Conservation (phyloP, 2,113 vertebrate species). For the Tor tambroides region DNA sequence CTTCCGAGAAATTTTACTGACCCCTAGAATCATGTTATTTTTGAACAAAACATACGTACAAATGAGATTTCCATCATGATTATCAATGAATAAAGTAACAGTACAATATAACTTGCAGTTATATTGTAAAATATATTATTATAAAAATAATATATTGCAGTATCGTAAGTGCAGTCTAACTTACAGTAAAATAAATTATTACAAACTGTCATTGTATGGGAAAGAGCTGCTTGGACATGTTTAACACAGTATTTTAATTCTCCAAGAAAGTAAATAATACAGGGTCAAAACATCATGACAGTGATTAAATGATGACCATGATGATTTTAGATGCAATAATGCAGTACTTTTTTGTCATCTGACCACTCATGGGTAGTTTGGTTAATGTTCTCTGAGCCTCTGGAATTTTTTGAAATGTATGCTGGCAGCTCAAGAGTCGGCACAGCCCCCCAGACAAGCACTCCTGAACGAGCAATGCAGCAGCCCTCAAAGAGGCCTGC, state of each 20-base stretch:
- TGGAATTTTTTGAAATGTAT: background rate
- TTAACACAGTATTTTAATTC: background rate
- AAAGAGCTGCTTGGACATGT: background rate
- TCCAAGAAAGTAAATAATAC: background rate
- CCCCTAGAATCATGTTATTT: too few relatives aligned
- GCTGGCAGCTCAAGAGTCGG: constrained; percentile 11
- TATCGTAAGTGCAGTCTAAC: too few relatives aligned
- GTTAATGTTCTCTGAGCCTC: constrained; percentile 4
- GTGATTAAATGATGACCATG: background rate
- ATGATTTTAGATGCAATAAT: background rate
- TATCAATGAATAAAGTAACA: too few relatives aligned
- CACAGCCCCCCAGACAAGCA: constrained; percentile 21
- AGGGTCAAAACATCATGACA: background rate
- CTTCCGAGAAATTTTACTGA: too few relatives aligned
- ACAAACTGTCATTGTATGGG: background rate
- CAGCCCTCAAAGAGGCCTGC: constrained; percentile 30
- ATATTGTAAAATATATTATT: too few relatives aligned
- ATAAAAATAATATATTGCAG: too few relatives aligned
- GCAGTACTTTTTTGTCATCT: background rate
- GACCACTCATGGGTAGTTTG: background rate
- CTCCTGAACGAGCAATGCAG: constrained; percentile 24
- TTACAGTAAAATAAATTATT: too few relatives aligned
- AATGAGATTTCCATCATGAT: too few relatives aligned
- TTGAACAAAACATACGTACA: too few relatives aligned
- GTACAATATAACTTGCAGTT: too few relatives aligned